Evolutionary conservation across 2,888 invertebrate genomes (phyloP).

Genomic region (Lucinisca nassula): DNA sequence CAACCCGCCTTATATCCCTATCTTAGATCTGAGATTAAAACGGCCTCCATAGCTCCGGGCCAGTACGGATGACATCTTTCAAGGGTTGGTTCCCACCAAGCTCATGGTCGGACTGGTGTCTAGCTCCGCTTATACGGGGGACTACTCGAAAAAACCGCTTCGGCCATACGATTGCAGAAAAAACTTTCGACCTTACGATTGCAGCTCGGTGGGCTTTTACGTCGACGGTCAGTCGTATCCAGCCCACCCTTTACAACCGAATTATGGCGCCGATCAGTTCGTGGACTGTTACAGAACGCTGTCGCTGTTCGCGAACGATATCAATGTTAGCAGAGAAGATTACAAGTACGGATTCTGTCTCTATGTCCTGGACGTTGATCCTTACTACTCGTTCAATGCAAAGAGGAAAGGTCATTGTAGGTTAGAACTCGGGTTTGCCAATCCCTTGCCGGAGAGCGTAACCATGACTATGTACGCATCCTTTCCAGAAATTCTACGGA

Average conservation of each 20-base stretch:
- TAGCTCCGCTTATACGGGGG: conserved; percentile 21
- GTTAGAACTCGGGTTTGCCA: conserved; percentile 34
- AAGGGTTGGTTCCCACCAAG: conserved; percentile 38
- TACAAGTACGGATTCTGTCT: conserved; percentile 31
- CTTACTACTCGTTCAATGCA: conserved; percentile 26
- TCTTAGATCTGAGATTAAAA: conserved; percentile 45
- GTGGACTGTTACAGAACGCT: conserved; percentile 47
- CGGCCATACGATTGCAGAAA: too few species aligned
- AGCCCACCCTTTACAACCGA: conserved; percentile 39
- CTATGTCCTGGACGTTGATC: conserved; percentile 28
- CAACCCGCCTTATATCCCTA: conserved; percentile 57
- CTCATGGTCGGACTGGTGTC: conserved; percentile 32
- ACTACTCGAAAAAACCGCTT: conserved; percentile 40
- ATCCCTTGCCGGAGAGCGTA: conserved; percentile 45
- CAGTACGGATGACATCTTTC: conserved; percentile 52
- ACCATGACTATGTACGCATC: conserved; percentile 45
- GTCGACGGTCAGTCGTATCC: conserved; percentile 39
- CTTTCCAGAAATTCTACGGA: conserved; percentile 37
- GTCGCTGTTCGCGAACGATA: background rate
- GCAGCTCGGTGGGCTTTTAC: conserved; percentile 45
- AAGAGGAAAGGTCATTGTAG: conserved; percentile 48
- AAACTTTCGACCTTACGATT: conserved; percentile 50
- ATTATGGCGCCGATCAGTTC: conserved; percentile 10
- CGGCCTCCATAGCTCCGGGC: conserved; percentile 46
- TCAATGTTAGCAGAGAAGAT: conserved; percentile 19